Base-by-base conservation (phyloP, 2,888 invertebrate genomes). In the Ennomos fuscantarius region DNA sequence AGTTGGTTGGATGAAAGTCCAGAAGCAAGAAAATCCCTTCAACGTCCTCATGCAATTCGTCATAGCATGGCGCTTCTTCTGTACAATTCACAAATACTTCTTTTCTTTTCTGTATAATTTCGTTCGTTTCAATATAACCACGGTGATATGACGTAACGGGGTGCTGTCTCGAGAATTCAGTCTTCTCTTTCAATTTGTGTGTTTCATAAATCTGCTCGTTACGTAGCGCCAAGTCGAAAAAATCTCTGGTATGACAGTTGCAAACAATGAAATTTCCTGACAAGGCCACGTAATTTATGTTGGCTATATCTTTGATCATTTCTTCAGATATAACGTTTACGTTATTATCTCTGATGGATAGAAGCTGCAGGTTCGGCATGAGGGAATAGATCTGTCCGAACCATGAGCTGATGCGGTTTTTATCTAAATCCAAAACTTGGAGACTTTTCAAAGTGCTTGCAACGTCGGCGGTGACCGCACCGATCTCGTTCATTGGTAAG, bases 261-360 rank as follows among this genome's bases (percentile, higher is more conserved):
- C 95, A 95, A 0, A 94, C 81, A 13, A 95, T 90, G 8, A 91
- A 90, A 69, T 95, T 95, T 0, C 85, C 86, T 0, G 93, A 89
- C 0, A 95, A 48, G 0, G 89, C 91, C 0, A 95, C 59, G 53
- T 87, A 92, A 0, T 84, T 72, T 0, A 94, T 57, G 0, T 79
- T 65, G 0, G 79, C 71, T 8, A 95, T 83, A 64, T 95, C 95
- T 10, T 76, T 64, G 0, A 93, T 71, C 94, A 95, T 95, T 36
- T 89, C 88, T 10, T 84, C 76, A 0, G 93, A 88, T 8, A 95
- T 82, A 8, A 93, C 68, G 47, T 93, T 94, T 8, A 95, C 87
- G 32, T 92, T 93, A 55, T 95, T 95, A 1, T 89, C 76, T 15
- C 79, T 82, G 5, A 95, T 41, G 1, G 88, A 87, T 0, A 95